Conservation (phyloP, 2,888 invertebrate genomes). For the Tortricodes alternella region DNA sequence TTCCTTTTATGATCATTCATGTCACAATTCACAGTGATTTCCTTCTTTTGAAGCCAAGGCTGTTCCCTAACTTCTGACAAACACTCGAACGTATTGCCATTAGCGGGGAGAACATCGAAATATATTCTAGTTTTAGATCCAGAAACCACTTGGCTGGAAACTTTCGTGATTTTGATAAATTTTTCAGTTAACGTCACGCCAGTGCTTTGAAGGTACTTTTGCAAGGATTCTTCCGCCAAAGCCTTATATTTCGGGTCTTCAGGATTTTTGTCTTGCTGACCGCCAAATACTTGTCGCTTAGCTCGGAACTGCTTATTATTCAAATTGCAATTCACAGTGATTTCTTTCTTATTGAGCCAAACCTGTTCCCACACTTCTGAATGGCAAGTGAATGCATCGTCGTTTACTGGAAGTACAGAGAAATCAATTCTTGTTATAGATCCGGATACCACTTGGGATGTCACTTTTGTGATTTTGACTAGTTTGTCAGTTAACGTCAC, state of each 20-base stretch:
- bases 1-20: constrained; percentile 2
- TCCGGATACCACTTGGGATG: constrained; percentile 68
- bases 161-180: constrained; percentile 54
- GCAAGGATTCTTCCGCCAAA: constrained; percentile 40
- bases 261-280: constrained; percentile 32
- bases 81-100: constrained; percentile 53
- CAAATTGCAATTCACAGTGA: background rate
- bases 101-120: constrained; percentile 49
- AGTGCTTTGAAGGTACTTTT: constrained; percentile 35
- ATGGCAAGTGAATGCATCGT: constrained; percentile 5
- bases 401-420: constrained; percentile 43
- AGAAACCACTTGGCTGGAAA: constrained; percentile 67
- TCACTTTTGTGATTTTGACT: constrained; percentile 54
- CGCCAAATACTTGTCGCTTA: constrained; percentile 33
- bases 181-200: constrained; percentile 32
- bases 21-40: constrained; percentile 39
- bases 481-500: constrained; percentile 35
- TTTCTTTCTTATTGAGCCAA: constrained; percentile 32
- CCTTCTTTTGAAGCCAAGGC: constrained; percentile 33
- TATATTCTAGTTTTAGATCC: constrained; percentile 72
- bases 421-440: constrained; percentile 54
- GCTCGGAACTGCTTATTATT: constrained; percentile 26
- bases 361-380: constrained; percentile 38
- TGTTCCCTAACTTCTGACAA: constrained; percentile 38
- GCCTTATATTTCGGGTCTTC: constrained; percentile 36